phyloP scores from a whole-genome alignment of 2,888 invertebrate genomes.

The Spicauda simplicius region DNA sequence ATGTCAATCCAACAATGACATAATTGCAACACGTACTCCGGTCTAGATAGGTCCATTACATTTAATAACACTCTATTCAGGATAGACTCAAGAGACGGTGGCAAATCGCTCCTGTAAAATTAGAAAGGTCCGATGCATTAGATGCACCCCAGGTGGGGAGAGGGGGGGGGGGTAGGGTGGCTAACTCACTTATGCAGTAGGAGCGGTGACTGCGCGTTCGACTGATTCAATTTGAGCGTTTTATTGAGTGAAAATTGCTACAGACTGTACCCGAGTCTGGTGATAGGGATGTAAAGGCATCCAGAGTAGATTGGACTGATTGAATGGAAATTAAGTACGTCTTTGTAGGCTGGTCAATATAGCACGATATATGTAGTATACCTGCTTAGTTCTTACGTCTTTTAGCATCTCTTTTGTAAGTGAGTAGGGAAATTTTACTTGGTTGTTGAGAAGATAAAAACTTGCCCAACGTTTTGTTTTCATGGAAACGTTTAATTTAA shows the following conservation, averaged over 20 bases:
- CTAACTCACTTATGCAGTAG: slow-evolving; percentile 57
- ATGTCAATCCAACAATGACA: neutral
- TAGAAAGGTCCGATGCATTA: slow-evolving; percentile 49
- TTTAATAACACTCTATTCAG: slow-evolving; percentile 18
- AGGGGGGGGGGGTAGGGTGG: slow-evolving; percentile 40
- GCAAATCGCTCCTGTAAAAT: slow-evolving; percentile 40
- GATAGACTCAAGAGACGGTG: slow-evolving; percentile 21
- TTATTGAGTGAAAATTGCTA: slow-evolving; percentile 64
- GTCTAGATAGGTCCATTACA: slow-evolving; percentile 8
- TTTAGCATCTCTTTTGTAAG: too few species aligned
- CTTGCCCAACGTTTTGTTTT: too few species aligned
- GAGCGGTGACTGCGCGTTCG: slow-evolving; percentile 47
- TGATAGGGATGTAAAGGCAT: slow-evolving; percentile 16
- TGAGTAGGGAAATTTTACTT: too few species aligned
- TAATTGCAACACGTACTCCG: neutral
- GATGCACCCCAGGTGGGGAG: slow-evolving; percentile 46
- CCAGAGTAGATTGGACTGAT: slow-evolving; percentile 18
- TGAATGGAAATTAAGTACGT: slow-evolving; percentile 20
- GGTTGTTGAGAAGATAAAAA: too few species aligned
- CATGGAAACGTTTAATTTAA: too few species aligned
- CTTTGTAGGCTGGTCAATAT: slow-evolving; percentile 19
- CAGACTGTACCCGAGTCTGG: slow-evolving; percentile 41
- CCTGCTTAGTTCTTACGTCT: too few species aligned
- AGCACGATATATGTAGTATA: neutral
- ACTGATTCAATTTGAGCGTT: slow-evolving; percentile 63